Evolutionary conservation across 2,888 invertebrate genomes (phyloP).

Genomic region (Euclidia mi): DNA sequence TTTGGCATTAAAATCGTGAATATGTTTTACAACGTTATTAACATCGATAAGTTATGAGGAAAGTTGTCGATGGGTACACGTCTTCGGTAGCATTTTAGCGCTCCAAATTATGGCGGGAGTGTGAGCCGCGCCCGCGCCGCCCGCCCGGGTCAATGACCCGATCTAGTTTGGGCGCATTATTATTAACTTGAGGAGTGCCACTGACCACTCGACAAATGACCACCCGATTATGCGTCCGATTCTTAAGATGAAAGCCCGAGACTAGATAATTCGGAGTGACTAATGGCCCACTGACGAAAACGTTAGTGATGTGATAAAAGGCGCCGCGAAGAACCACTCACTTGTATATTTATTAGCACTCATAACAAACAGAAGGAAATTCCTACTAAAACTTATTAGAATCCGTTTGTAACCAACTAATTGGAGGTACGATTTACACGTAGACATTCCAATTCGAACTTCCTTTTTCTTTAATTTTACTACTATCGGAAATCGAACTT

Average conservation of each 20-base stretch:
- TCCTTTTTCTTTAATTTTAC: constrained; percentile 26
- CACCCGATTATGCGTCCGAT: constrained; percentile 61
- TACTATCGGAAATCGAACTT: constrained; percentile 25
- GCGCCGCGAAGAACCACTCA: constrained; percentile 21
- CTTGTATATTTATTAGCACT: constrained; percentile 31
- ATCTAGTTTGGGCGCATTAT: constrained; percentile 89
- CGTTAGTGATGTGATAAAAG: constrained; percentile 27
- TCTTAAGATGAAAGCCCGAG: constrained; percentile 52
- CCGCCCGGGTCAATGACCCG: constrained; percentile 85
- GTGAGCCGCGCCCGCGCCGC: constrained; percentile 76
- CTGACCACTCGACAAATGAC: constrained; percentile 74
- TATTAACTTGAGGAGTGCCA: constrained; percentile 83
- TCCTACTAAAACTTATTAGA: constrained; percentile 40
- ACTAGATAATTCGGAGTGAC: constrained; percentile 44
- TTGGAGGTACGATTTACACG: constrained; percentile 33
- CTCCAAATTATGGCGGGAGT: constrained; percentile 72
- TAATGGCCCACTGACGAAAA: constrained; percentile 39
- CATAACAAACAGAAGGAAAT: constrained; percentile 40
- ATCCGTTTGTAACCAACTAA: constrained; percentile 35
- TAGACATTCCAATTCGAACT: constrained; percentile 36
- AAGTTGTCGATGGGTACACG: constrained; percentile 22
- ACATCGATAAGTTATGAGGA: constrained; percentile 21
- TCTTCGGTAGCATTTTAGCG: constrained; percentile 78
- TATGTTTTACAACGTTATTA: constrained; percentile 15
- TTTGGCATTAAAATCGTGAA: constrained; percentile 9